Percentiles rank a stretch among this genome's conserved stretches.
These are phyloP conservation scores for Eubasilissa splendida DNA, from an alignment of 2,888 invertebrate genomes.

Conservation along the genomic window DNA sequence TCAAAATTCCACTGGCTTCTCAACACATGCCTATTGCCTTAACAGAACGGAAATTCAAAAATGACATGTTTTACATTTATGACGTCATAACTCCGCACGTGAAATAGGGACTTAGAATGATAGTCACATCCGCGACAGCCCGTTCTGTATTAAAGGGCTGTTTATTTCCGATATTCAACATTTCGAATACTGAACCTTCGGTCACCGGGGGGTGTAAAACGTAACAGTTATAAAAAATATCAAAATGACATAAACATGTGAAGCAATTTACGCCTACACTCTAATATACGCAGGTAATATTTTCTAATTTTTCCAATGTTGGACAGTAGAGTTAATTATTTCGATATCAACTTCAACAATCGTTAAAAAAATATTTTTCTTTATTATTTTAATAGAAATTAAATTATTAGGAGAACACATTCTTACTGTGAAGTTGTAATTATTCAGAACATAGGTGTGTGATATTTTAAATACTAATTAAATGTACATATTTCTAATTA, in stretches of 20 bases:
- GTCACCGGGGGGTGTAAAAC: conserved; percentile 53
- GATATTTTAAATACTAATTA: too few relatives aligned
- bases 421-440: too few relatives aligned
- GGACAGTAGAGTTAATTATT: too few relatives aligned
- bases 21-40: conserved; percentile 26
- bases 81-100: conserved; percentile 33
- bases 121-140: conserved; percentile 41
- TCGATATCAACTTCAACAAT: too few relatives aligned
- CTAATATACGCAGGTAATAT: neutral
- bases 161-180: conserved; percentile 55
- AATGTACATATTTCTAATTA: too few relatives aligned
- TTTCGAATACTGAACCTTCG: conserved; percentile 45
- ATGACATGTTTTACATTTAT: conserved; percentile 48
- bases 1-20: conserved; percentile 8
- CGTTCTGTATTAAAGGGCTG: conserved; percentile 49
- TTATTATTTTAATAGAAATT: too few relatives aligned
- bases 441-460: too few relatives aligned
- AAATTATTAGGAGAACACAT: too few relatives aligned
- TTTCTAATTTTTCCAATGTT: too few relatives aligned
- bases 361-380: too few relatives aligned
- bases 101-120: conserved; percentile 34
- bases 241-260: conserved; percentile 51
- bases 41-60: conserved; percentile 39
- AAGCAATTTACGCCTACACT: conserved; percentile 21
- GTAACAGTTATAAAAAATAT: conserved; percentile 53